These are phyloP conservation scores for Oithona nana DNA, from an alignment of 2,888 invertebrate genomes.

Conservation along the genomic window DNA sequence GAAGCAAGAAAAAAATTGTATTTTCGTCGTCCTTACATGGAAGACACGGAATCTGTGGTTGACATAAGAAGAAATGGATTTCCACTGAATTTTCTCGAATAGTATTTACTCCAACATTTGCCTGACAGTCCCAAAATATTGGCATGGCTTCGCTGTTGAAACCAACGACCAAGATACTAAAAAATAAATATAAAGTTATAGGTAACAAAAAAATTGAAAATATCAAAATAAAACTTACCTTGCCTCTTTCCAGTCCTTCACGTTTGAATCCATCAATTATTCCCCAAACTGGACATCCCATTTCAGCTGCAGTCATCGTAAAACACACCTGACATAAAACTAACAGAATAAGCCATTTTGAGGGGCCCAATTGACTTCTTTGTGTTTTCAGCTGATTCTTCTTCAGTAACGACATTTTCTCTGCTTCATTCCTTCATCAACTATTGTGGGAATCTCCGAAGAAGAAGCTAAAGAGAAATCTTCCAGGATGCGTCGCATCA, in stretches of 20 bases:
- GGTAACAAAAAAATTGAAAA: neutral
- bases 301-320: neutral
- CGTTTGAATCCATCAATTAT: neutral
- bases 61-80: neutral
- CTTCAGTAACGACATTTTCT: too few species aligned
- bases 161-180: neutral
- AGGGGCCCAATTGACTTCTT: too few species aligned
- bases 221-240: neutral
- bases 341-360: too few species aligned
- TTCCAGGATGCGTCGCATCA: too few species aligned
- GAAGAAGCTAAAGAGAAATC: too few species aligned
- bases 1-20: neutral
- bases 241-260: neutral
- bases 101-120: neutral
- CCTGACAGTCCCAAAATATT: neutral
- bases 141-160: neutral
- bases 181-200: neutral
- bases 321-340: too few species aligned
- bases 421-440: too few species aligned
- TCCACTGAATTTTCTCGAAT: neutral
- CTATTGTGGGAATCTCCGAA: too few species aligned
- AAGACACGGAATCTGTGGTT: neutral
- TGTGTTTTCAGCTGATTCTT: too few species aligned
- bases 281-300: neutral
- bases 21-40: neutral